Conservation (phyloP, 2,888 invertebrate species). For the Philonicus albiceps region DNA sequence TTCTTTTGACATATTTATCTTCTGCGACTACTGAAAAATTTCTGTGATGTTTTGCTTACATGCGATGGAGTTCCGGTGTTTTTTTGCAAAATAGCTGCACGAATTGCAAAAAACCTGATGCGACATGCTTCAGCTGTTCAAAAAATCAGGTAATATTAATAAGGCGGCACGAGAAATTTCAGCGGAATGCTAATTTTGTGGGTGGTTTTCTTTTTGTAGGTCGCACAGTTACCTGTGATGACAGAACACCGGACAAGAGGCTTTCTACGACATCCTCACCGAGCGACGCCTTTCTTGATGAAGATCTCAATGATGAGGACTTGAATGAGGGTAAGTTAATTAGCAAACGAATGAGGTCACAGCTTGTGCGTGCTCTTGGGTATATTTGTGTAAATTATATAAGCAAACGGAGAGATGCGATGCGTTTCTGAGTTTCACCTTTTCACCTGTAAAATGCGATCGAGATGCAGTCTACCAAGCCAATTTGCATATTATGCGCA, state of each 20-base stretch:
- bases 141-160: constrained; percentile 45
- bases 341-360: background rate
- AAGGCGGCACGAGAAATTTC: background rate
- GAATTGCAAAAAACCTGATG: background rate
- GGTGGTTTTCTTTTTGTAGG: constrained; percentile 39
- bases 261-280: constrained; percentile 28
- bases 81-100: background rate
- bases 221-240: constrained; percentile 42
- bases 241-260: constrained; percentile 40
- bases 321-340: background rate
- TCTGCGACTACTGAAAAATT: background rate
- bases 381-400: background rate
- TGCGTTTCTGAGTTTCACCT: background rate
- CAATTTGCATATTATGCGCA: background rate
- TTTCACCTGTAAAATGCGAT: background rate
- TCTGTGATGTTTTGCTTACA: background rate
- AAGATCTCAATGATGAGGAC: constrained; percentile 31
- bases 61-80: background rate
- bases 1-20: constrained; percentile 17
- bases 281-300: constrained; percentile 34
- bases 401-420: background rate
- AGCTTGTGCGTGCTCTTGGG: background rate
- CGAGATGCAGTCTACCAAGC: background rate
- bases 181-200: background rate
- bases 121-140: constrained; percentile 46